Evolutionary conservation across 2,888 invertebrate genomes (phyloP), one percentile per base, ranked within the genome.

Genomic region (Heliconius cydno): DNA sequence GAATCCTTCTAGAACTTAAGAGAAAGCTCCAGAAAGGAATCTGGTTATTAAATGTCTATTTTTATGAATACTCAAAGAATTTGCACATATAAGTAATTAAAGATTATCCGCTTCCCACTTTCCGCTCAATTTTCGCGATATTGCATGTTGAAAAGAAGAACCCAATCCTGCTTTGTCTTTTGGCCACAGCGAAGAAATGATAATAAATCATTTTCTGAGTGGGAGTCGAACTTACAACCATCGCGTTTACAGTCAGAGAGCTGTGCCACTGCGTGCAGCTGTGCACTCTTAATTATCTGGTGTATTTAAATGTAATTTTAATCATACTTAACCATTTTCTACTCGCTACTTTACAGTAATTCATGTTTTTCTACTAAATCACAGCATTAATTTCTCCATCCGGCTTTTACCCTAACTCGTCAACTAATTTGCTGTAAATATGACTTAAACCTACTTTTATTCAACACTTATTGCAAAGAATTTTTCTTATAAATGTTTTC

Each of bases 311-410:
- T 13, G 41, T 34, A 41, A 41, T 38, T 68, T 68, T 68, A 38
- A 38, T 30, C 52, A 52, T 28, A 46, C 72, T 52, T 72, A 22
- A 10, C 12, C 30, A 28, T 34, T 72, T 72, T 30, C 52, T 57
- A 57, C 22, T 41, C 46, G 22, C 19, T 12, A 5, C 19, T 30
- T 22, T 63, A 10, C 30, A 30, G 28, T 72, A 71, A 34, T n/a
- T 34, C 34, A 57, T n/a, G 34, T 73, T 57, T 72, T 63, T 71
- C 28, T 77, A n/a, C 28, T 28, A 28, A 68, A 77, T 70, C 34
- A 25, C 68, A 25, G 57, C 30, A 46, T 72, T 72, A 22, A 72
- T 30, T 30, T 60, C 30, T 73, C 57, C 72, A 73, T 73, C 72
- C 72, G 34, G 34, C 57, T 73, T 13, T 73, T 73, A 34, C 22